Evolutionary conservation across 2,888 invertebrate genomes (phyloP), one percentile per base, ranked within the genome.

Genomic region (Trichopria drosophilae): DNA sequence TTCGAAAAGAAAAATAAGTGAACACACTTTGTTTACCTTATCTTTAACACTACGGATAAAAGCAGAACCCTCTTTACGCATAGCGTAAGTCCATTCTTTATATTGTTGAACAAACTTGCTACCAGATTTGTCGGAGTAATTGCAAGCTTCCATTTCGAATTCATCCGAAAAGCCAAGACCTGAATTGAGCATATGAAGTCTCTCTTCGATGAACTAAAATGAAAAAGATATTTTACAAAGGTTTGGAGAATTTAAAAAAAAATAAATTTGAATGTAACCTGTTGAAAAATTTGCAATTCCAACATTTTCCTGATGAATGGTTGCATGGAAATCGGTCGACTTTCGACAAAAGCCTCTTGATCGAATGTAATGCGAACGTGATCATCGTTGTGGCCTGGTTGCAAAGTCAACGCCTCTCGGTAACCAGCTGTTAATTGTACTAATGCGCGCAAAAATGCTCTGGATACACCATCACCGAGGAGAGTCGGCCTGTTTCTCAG

Each of bases 401-500:
- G 81, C 63, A 86, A 85, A 74, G 86, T 86, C 34, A 96, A 83
- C 20, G 94, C 95, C 76, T 95, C 94, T 57, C 93, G 81, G 75
- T 95, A 96, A 57, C 93, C 93, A 37, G 97, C 97, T 65, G 98
- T 97, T 46, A 98, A 80, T 74, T 91, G 88, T 9, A 97, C 97
- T 60, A 97, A 80, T 7, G 95, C 90, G 53, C 88, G 82, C 45
- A 98, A 80, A 77, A 98, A 98, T 35, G 95, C 91, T 67, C 93
- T 84, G 3, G 96, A 90, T 4, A 98, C 89, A 1, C 93, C 90
- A 75, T 98, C 97, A 1, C 96, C 96, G 50, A 92, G 78, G 48
- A 86, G 78, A 41, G 86, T 86, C 59, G 90, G 83, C 64, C 86
- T 83, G 69, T 86, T 86, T 68, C 87, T 86, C 66, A 93, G 78